Evolutionary conservation across 2,888 invertebrate species (phyloP), one percentile per base, ranked within the genome.

Genomic region (Acanthococcus lagerstroemiae): DNA sequence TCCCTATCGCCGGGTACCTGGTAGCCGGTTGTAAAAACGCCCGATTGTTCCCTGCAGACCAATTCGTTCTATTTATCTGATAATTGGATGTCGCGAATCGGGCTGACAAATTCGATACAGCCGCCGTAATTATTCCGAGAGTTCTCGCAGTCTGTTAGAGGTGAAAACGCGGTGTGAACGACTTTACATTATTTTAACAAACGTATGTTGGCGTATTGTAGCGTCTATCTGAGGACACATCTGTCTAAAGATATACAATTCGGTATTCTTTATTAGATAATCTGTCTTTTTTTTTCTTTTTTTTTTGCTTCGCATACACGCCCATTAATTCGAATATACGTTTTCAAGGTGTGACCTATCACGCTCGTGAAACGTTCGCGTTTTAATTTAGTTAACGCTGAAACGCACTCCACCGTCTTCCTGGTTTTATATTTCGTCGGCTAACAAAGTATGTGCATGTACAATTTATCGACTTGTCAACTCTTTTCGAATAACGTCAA

Each of bases 401-500:
- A 21, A 45, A 19, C 15, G 26, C n/a, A n/a, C n/a, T n/a, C 48
- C 15, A 25, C 24, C 19, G 48, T 60, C 60, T 60, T 60, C 60
- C 60, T 60, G 46, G 60, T 60, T 48, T 48, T 45, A 37, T n/a
- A n/a, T 45, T 57, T 37, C 45, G 19, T 17, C 6, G 26, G 24
- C 15, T 19, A 17, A 57, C 46, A 5, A 24, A 44, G 21, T 44
- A n/a, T n/a, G n/a, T n/a, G 24, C 24, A 58, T 17, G 60, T 27
- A 48, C 60, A 60, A 60, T 60, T 60, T 60, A 60, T 60, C 48
- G 60, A 60, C 60, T 60, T 60, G 60, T 60, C 60, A 60, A 60
- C 60, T 60, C 46, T 46, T 60, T 55, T 45, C 27, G 26, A n/a
- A n/a, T n/a, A n/a, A n/a, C n/a, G n/a, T n/a, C n/a, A n/a, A n/a